Base-by-base conservation (phyloP, 2,113 vertebrate species). In the Microtus ochrogaster region DNA sequence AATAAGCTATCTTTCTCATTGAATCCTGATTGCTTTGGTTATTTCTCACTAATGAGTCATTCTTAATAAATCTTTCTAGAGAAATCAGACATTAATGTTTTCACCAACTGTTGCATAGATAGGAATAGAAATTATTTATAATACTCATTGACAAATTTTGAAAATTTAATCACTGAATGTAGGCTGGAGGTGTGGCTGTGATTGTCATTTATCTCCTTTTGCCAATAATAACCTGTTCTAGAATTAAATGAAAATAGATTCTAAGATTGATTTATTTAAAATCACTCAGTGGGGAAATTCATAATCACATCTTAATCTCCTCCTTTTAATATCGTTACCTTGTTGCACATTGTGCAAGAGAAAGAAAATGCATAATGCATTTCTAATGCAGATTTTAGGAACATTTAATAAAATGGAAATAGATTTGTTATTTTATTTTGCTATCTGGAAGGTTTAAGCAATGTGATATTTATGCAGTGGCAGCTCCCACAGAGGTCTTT, bases 371-470 rank as follows among this genome's bases (percentile, higher is more conserved):
- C 86, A 96, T 97, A 26, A 96, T 96, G 47, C 86, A 96, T 97
- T 97, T 52, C 89, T 94, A 98, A 96, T 96, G 49, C n/a, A 97
- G 87, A 30, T 68, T 97, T 98, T 97, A 96, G 65, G 73, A 95
- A 97, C 66, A 33, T 94, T 98, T 98, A 97, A 98, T 97, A 98
- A 97, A 63, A 96, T 95, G 89, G 58, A 96, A 97, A 95, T 17
- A 98, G 81, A 98, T 92, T 89, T 90, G 55, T 97, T 12, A 95
- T 97, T 98, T 97, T 98, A 96, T 97, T 98, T 96, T 66, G 90
- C 95, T 98, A 98, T 96, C 92, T 65, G 61, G 77, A 94, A 74
- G 2, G 3, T 97, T 97, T 96, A 97, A 94, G 28, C 79, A 98
- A 97, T 44, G 65, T 0, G 92, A 92, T 47, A 94, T 96, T 98